Evolutionary conservation across 2,113 vertebrate species (phyloP).

Genomic region (Tragelaphus imberbis): DNA sequence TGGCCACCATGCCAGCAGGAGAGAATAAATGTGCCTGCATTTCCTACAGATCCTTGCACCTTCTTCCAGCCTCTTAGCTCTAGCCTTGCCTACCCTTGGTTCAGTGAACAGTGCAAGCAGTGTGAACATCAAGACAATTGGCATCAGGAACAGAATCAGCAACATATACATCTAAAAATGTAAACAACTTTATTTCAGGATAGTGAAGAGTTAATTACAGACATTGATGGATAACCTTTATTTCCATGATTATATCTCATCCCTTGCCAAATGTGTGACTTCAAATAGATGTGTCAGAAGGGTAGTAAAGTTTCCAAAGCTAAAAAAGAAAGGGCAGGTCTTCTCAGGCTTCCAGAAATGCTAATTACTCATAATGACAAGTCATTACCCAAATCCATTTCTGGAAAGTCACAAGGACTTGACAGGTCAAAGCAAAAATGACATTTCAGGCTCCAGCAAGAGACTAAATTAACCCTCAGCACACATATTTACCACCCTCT

Average conservation of each 20-base stretch:
- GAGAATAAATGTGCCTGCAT: neutral
- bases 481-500: neutral
- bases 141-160: neutral
- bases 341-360: constrained; percentile 43
- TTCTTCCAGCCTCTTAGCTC: neutral
- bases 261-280: neutral
- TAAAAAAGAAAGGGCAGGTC: neutral
- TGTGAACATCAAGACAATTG: neutral
- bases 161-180: neutral
- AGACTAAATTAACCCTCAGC: neutral
- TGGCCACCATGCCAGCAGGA: neutral
- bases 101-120: neutral
- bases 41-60: neutral
- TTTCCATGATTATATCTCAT: neutral
- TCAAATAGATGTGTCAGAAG: neutral
- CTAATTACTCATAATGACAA: constrained; percentile 54
- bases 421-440: constrained; percentile 1
- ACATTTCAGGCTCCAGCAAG: neutral
- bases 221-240: neutral
- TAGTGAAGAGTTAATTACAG: neutral
- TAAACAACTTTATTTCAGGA: neutral
- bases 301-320: neutral
- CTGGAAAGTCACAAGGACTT: constrained; percentile 50
- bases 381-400: constrained; percentile 55
- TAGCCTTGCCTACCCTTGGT: neutral